A percentile compares a stretch with the other conserved stretches of the same genome.
Evolutionary conservation across 2,113 vertebrate genomes (phyloP).

Genomic region (Anhinga anhinga): DNA sequence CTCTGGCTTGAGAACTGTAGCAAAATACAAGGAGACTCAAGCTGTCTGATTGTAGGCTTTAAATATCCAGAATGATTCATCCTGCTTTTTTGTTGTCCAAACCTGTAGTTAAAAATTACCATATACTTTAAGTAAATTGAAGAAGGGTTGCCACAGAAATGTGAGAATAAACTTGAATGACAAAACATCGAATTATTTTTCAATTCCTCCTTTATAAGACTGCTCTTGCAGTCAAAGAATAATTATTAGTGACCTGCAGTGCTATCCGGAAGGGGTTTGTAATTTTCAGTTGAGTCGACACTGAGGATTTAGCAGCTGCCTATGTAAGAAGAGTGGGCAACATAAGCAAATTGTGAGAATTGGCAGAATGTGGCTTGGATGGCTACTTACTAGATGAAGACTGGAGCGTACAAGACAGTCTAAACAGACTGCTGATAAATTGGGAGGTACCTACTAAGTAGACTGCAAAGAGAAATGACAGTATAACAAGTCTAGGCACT

Average conservation of each 20-base stretch:
- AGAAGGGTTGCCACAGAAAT: conserved; percentile 43
- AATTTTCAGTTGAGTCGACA: conserved; percentile 29
- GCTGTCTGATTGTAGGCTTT: conserved; percentile 65
- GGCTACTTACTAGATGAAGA: conserved; percentile 45
- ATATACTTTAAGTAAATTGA: conserved; percentile 53
- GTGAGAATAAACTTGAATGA: conserved; percentile 57
- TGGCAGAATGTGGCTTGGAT: conserved; percentile 34
- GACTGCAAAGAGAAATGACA: background rate
- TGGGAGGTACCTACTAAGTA: background rate
- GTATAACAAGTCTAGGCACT: background rate
- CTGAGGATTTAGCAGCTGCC: conserved; percentile 59
- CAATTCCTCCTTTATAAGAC: conserved; percentile 8
- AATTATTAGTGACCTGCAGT: conserved; percentile 50
- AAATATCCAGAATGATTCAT: conserved; percentile 63
- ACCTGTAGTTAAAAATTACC: conserved; percentile 65
- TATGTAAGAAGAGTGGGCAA: conserved; percentile 56
- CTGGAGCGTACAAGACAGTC: background rate
- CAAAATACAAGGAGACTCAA: conserved; percentile 49
- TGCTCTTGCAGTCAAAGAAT: conserved; percentile 33
- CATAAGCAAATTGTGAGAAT: conserved; percentile 39
- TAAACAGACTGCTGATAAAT: conserved; percentile 44
- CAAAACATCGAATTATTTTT: conserved; percentile 49
- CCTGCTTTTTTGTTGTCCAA: conserved; percentile 56
- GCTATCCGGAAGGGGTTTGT: conserved; percentile 39
- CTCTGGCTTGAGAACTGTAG: conserved; percentile 38